Evolutionary conservation across 2,888 invertebrate species (phyloP).

Genomic region (Tetragonula carbonaria): DNA sequence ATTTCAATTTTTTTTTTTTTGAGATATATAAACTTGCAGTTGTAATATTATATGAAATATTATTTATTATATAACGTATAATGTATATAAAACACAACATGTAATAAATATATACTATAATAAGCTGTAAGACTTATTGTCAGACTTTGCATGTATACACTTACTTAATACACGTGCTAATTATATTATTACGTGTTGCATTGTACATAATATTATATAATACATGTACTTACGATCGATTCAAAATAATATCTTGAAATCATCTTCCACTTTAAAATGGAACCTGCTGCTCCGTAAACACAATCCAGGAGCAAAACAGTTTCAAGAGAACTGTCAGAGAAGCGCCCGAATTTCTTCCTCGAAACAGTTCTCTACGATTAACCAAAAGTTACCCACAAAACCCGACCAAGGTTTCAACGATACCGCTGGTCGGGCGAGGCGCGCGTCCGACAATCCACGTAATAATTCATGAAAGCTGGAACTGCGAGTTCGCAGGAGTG

Average conservation of each 20-base stretch:
- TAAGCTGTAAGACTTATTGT: no score
- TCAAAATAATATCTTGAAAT: background rate
- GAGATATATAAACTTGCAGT: no score
- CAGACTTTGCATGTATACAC: no score
- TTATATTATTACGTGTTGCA: no score
- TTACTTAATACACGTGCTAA: no score
- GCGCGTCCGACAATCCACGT: slow-evolving; percentile 7
- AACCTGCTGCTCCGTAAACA: background rate
- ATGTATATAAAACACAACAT: no score
- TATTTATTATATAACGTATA: no score
- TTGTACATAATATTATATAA: no score
- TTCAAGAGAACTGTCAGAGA: background rate
- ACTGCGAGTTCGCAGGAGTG: background rate
- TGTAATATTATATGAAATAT: no score
- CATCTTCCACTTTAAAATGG: background rate
- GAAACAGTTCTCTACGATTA: slow-evolving; percentile 1
- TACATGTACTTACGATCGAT: no score
- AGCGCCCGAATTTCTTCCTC: background rate
- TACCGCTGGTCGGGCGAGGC: background rate
- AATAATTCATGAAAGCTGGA: slow-evolving; percentile 47
- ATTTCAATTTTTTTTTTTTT: no score
- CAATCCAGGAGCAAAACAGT: background rate
- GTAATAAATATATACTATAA: no score
- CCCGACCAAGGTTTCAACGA: background rate
- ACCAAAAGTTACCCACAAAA: background rate